Evolutionary conservation across 2,888 invertebrate species (phyloP).

Genomic region (Ellobium chinense): DNA sequence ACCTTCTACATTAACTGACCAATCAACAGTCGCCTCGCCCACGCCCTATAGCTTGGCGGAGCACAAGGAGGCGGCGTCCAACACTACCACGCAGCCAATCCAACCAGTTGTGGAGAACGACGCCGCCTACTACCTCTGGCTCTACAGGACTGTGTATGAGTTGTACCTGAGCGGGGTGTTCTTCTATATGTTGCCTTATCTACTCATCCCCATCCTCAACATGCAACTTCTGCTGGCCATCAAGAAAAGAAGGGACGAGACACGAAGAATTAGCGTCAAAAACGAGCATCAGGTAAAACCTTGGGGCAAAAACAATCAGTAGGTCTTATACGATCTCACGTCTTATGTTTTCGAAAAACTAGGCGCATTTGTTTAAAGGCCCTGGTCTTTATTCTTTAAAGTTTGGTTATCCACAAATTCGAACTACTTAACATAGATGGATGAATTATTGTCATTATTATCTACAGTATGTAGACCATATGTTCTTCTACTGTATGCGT

Average conservation of each 20-base stretch:
- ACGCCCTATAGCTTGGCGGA: not conserved
- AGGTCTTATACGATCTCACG: too few species aligned
- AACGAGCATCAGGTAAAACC: conserved; percentile 46
- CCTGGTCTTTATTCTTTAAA: too few species aligned
- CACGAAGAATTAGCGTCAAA: conserved; percentile 41
- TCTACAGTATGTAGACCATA: too few species aligned
- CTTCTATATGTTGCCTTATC: conserved; percentile 54
- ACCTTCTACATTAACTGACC: not conserved
- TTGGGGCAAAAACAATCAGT: not conserved
- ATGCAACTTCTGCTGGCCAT: conserved; percentile 51
- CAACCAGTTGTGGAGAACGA: not conserved
- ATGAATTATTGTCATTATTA: too few species aligned
- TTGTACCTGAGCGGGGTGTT: conserved; percentile 50
- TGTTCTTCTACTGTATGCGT: too few species aligned
- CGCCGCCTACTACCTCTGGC: conserved; percentile 17
- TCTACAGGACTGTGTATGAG: conserved; percentile 49
- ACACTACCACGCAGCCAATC: not conserved
- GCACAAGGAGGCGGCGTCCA: not conserved
- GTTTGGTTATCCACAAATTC: too few species aligned
- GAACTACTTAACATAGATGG: too few species aligned
- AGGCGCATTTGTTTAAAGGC: too few species aligned
- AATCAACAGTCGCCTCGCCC: not conserved
- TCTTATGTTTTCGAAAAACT: too few species aligned
- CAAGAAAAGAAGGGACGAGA: conserved; percentile 44
- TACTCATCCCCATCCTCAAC: conserved; percentile 52